Conservation (phyloP, 2,113 vertebrate genomes). For the Spermophilus dauricus region DNA sequence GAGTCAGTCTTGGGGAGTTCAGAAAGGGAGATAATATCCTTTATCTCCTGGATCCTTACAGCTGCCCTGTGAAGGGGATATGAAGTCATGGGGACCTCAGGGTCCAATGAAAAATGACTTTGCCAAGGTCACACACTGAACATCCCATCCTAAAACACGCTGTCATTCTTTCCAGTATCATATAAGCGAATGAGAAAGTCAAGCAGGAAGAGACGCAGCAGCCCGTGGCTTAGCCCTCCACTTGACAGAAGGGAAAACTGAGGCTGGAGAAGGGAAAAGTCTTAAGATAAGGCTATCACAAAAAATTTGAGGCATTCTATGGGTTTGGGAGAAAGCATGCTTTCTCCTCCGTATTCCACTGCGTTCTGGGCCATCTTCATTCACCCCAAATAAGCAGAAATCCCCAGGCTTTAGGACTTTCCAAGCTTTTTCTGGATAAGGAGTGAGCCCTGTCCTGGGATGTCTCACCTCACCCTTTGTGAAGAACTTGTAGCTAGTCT, state of each 20-base stretch:
- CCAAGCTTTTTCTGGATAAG: too few relatives aligned
- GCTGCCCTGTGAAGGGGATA: neutral
- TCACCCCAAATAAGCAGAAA: too few relatives aligned
- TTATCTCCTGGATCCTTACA: neutral
- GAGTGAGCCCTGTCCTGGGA: neutral
- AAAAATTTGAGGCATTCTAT: too few relatives aligned
- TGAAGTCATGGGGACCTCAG: neutral
- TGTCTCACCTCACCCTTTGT: neutral
- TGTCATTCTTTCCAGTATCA: neutral
- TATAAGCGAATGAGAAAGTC: neutral
- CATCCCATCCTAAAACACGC: neutral
- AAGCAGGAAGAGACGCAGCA: neutral
- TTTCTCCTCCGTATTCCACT: too few relatives aligned
- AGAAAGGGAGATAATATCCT: neutral
- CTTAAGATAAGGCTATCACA: neutral
- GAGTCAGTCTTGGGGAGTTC: neutral
- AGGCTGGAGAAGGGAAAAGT: slow-evolving; percentile 25
- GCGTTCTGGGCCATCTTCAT: too few relatives aligned
- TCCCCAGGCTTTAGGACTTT: too few relatives aligned
- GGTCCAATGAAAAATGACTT: slow-evolving; percentile 19
- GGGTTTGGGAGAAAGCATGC: too few relatives aligned
- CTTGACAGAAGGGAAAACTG: neutral
- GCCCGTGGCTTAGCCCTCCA: neutral
- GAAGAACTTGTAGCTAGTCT: neutral
- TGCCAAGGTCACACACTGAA: neutral